These are phyloP conservation scores for Conopomorpha cramerella DNA, from an alignment of 1,140 invertebrate species.

Conservation along the genomic window DNA sequence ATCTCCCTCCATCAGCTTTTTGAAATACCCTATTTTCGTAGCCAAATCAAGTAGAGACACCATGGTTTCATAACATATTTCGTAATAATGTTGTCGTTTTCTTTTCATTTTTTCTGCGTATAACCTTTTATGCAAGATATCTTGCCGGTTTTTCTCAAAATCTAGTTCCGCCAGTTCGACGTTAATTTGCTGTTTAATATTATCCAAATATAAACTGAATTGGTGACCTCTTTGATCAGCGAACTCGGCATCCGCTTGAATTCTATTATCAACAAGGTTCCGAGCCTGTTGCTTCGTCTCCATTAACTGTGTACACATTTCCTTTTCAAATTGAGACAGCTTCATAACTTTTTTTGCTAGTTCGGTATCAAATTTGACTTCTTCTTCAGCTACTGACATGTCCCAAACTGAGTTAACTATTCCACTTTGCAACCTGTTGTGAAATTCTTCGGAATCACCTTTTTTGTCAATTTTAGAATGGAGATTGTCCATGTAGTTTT, in stretches of 20 bases:
- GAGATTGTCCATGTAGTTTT: constrained; percentile 35
- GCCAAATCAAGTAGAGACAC: constrained; percentile 59
- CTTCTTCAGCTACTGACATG: constrained; percentile 46
- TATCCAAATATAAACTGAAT: constrained; percentile 42
- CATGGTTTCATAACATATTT: constrained; percentile 55
- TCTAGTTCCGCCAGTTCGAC: constrained; percentile 49
- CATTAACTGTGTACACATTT: constrained; percentile 64
- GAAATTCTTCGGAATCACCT: constrained; percentile 39
- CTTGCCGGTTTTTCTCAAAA: constrained; percentile 53
- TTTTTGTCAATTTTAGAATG: constrained; percentile 26
- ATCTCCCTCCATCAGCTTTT: constrained; percentile 31
- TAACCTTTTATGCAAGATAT: constrained; percentile 55
- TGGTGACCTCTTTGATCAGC: constrained; percentile 47
- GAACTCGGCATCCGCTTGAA: constrained; percentile 48
- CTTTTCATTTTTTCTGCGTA: constrained; percentile 47
- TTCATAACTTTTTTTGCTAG: constrained; percentile 60
- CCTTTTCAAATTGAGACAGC: constrained; percentile 66
- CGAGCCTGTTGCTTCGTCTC: constrained; percentile 62
- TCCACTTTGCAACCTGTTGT: constrained; percentile 35
- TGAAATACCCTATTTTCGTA: constrained; percentile 53
- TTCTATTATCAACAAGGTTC: constrained; percentile 56
- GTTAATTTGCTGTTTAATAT: constrained; percentile 42
- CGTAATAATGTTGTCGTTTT: constrained; percentile 40
- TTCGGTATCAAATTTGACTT: constrained; percentile 49
- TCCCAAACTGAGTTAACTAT: constrained; percentile 38